Base-by-base conservation (phyloP, 2,113 vertebrate genomes). In the Catagonus wagneri region DNA sequence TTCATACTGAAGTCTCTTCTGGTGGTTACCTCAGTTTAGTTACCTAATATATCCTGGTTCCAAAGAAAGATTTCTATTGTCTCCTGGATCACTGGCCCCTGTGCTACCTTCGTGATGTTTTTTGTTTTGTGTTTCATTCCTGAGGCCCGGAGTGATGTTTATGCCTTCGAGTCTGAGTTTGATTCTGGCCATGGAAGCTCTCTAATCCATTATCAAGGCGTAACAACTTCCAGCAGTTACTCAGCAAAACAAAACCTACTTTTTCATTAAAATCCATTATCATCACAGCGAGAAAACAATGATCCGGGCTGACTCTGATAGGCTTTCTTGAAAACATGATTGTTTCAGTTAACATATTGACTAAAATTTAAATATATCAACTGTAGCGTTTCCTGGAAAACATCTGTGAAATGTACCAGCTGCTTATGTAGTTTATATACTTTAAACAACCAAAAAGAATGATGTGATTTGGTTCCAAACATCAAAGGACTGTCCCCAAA, bases 201-300 rank as follows among this genome's bases (percentile, higher is more conserved):
- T 87, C 32, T 93, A 83, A 92, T 92, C 63, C 52, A 92, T 60
- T 61, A 93, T 83, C 13, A 52, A 80, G 15, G 3, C 22, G 83
- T 89, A 95, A 92, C 27, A 69, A 76, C n/a, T 90, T 71, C 69
- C 60, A 93, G 75, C 23, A 84, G 27, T 92, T 89, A 71, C 17
- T 95, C 11, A 83, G 32, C 17, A 92, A 90, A 95, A 34, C 39
- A 75, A 90, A 89, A 56, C 15, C 80, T 96, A n/a, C 7, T 74
- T 97, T 95, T 92, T 92, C 15, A 95, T 71, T 80, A 92, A 90
- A 89, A 93, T 66, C 32, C 22, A 75, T 66, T 89, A n/a, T 71
- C 6, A 54, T 91, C 34, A 36, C 17, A 85, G 16, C 39, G 39
- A 63, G 39, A 69, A 66, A 85, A 87, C 63, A 36, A 89, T 23